Evolutionary conservation across 2,888 invertebrate genomes (phyloP), one percentile per base, ranked within the genome.

Genomic region (Frankliniella intonsa): DNA sequence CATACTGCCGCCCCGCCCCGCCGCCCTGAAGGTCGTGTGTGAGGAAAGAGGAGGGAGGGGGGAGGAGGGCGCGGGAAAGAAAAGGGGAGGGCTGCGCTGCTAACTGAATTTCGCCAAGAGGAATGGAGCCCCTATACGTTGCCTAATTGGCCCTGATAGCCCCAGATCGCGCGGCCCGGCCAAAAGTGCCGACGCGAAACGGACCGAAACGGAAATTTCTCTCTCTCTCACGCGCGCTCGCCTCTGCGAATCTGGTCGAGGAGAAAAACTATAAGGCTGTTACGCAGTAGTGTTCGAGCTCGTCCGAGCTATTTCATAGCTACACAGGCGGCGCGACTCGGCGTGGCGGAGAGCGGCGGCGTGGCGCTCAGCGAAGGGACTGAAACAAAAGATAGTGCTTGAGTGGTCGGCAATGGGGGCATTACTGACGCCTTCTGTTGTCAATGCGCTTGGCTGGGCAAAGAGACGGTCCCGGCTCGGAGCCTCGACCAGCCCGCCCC

Each of bases 401-500:
- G 69, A 76, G 69, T 55, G 55, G 55, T 55, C 55, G 55, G 69
- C 69, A 76, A 76, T 76, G 69, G 69, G 69, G 25, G 69, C 69
- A 76, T 76, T 76, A 76, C 69, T 12, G 69, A 25, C 69, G 69
- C 69, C 69, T 76, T 76, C 69, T 76, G 69, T 76, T 76, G 69
- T 76, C 69, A 76, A 76, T 76, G 22, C 69, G 69, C 22, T 22
- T 25, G 22, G 25, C 8, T 76, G 69, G 69, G 69, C 69, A 76
- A 76, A 25, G 69, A 76, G 22, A 25, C 25, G 10, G 38, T 38
- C 38, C 38, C 3, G 38, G 38, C 38, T 5, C 38, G 38, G 38
- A 38, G 38, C 38, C 5, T 38, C 38, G 38, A 3, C 38, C 38
- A 5, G 38, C 38, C 38, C 38, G 38, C 38, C 38, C 38, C 38